These are phyloP conservation scores for Prunella fulvescens DNA, from an alignment of 2,113 vertebrate genomes.

Conservation along the genomic window DNA sequence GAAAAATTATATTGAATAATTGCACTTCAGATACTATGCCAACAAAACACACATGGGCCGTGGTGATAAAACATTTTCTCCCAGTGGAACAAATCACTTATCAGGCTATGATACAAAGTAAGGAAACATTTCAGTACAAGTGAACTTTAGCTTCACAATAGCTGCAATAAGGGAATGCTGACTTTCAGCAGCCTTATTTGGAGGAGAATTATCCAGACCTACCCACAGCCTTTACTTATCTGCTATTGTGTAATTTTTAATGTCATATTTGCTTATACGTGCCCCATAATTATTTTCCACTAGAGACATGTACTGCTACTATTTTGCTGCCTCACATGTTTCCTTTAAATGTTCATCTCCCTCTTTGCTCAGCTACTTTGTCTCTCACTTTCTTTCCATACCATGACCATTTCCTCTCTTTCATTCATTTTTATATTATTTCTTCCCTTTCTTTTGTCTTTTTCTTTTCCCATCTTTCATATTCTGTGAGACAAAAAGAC, in stretches of 20 bases:
- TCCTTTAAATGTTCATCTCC: slow-evolving; percentile 7
- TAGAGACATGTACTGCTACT: slow-evolving; percentile 6
- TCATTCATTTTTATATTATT: neutral
- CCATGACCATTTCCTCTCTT: slow-evolving; percentile 9
- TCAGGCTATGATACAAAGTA: slow-evolving; percentile 51
- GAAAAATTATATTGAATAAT: slow-evolving; percentile 58
- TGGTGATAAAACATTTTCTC: slow-evolving; percentile 59
- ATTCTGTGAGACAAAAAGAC: neutral
- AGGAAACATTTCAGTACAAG: slow-evolving; percentile 60
- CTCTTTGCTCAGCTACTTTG: slow-evolving; percentile 1
- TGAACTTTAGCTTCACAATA: slow-evolving; percentile 41
- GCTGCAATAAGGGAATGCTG: slow-evolving; percentile 8
- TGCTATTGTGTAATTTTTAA: slow-evolving; percentile 44
- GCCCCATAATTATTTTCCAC: slow-evolving; percentile 37
- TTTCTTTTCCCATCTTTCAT: slow-evolving; percentile 14
- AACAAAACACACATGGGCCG: slow-evolving; percentile 42
- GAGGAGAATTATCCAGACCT: slow-evolving; percentile 26
- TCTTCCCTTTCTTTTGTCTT: neutral
- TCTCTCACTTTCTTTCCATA: neutral
- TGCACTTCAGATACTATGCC: slow-evolving; percentile 38
- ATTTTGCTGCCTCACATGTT: neutral
- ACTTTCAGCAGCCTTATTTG: slow-evolving; percentile 54
- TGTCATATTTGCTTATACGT: slow-evolving; percentile 33
- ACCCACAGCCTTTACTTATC: slow-evolving; percentile 37
- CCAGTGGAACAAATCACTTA: slow-evolving; percentile 51